phyloP scores from a whole-genome alignment of 2,113 vertebrate genomes.

The Percina caprodes region DNA sequence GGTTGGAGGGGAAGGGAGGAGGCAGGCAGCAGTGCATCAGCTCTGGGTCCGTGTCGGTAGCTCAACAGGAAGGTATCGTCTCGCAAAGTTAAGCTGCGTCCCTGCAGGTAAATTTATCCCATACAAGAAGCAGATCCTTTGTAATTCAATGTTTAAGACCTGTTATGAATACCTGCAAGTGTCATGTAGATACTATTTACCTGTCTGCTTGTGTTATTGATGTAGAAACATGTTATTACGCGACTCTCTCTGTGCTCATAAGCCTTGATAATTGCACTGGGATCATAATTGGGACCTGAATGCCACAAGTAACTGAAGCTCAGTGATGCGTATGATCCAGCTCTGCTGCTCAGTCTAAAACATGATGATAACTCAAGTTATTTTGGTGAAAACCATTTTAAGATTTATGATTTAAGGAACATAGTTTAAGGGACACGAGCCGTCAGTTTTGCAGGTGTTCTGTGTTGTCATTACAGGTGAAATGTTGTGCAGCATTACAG shows the following conservation, averaged over 20 bases:
- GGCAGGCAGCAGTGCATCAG: conserved; percentile 62
- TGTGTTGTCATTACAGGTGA: no score
- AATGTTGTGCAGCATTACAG: no score
- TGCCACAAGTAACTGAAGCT: conserved; percentile 18
- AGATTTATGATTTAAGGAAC: background rate
- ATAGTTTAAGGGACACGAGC: background rate
- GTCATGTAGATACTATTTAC: background rate
- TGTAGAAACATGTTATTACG: background rate
- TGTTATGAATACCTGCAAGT: background rate
- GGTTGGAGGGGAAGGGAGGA: conserved; percentile 44
- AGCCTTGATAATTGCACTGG: background rate
- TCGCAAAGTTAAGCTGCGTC: background rate
- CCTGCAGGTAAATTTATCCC: conserved; percentile 37
- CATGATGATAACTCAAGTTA: background rate
- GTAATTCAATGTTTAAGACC: no score
- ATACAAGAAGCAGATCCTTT: no score
- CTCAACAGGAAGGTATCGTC: conserved; percentile 5
- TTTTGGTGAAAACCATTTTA: background rate
- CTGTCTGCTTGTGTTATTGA: background rate
- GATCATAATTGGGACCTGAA: conserved; percentile 18
- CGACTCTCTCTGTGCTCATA: background rate
- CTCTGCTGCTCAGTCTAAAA: background rate
- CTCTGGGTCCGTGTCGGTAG: background rate
- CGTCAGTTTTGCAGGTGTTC: background rate
- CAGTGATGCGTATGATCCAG: conserved; percentile 3